phyloP scores from a whole-genome alignment of 2,888 invertebrate genomes.

The Sericinus montela region DNA sequence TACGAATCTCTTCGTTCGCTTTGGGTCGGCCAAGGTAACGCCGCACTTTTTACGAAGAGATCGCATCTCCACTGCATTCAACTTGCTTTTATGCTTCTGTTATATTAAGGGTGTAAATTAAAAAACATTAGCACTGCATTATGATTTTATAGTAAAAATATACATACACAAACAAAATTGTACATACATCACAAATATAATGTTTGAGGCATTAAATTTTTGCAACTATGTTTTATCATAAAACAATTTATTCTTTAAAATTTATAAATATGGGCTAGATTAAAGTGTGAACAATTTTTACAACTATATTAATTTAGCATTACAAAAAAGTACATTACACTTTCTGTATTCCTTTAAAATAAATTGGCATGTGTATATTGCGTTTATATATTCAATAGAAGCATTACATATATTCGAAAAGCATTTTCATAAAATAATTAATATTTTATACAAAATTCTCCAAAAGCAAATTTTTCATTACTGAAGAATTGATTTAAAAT shows the following conservation, averaged over 20 bases:
- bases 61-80: too few relatives aligned
- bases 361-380: constrained; percentile 12
- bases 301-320: too few relatives aligned
- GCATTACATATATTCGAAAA: constrained; percentile 8
- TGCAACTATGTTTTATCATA: neutral
- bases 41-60: too few relatives aligned
- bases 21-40: too few relatives aligned
- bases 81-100: too few relatives aligned
- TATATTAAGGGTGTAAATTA: constrained; percentile 38
- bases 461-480: constrained; percentile 1
- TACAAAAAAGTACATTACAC: neutral
- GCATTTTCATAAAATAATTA: constrained; percentile 15
- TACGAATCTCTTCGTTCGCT: too few relatives aligned
- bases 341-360: constrained; percentile 3
- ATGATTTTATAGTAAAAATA: constrained; percentile 78
- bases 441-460: constrained; percentile 8
- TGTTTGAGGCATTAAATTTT: constrained; percentile 36
- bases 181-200: constrained; percentile 68
- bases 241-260: neutral
- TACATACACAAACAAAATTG: constrained; percentile 72
- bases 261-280: constrained; percentile 7
- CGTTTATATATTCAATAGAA: constrained; percentile 7
- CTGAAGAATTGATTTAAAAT: constrained; percentile 6
- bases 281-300: too few relatives aligned
- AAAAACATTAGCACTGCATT: constrained; percentile 68